Conservation (phyloP, 2,888 invertebrate genomes). For the Cryptocheilus praepositus region DNA sequence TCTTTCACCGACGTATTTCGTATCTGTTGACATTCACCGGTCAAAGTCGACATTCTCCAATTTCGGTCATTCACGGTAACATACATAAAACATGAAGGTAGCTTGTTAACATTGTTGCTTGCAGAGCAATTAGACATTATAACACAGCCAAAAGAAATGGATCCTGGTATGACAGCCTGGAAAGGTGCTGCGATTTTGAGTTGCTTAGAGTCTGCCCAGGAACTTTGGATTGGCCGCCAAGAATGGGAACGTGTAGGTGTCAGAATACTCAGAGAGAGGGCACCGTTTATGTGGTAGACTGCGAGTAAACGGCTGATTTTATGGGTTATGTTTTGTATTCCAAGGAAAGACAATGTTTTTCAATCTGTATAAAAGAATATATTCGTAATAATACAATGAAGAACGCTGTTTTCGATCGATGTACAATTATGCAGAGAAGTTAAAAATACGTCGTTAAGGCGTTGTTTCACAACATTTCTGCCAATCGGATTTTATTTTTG, state of each 20-base stretch:
- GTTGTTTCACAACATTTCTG: conserved; percentile 37
- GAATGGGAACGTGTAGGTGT: conserved; percentile 94
- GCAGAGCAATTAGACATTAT: conserved; percentile 90
- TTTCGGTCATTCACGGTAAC: too few relatives aligned
- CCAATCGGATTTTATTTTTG: conserved; percentile 60
- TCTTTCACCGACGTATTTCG: too few relatives aligned
- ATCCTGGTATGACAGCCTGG: conserved; percentile 93
- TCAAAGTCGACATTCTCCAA: too few relatives aligned
- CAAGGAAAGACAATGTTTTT: too few relatives aligned
- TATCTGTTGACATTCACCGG: too few relatives aligned
- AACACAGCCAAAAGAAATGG: conserved; percentile 93
- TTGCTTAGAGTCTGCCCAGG: conserved; percentile 93
- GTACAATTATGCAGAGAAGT: too few relatives aligned
- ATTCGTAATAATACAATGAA: too few relatives aligned
- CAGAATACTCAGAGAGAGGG: conserved; percentile 90
- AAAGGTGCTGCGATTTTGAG: conserved; percentile 96
- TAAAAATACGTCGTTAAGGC: too few relatives aligned
- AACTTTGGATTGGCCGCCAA: conserved; percentile 90
- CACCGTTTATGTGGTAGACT: conserved; percentile 90
- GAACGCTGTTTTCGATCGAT: too few relatives aligned
- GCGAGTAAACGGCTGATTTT: background rate
- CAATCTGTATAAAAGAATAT: too few relatives aligned
- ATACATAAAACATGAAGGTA: conserved; percentile 13
- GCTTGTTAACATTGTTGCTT: too few relatives aligned
- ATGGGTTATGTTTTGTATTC: too few relatives aligned